These are phyloP conservation scores for Ateles fusciceps DNA, from an alignment of 2,797 vertebrate genomes.

Conservation along the genomic window DNA sequence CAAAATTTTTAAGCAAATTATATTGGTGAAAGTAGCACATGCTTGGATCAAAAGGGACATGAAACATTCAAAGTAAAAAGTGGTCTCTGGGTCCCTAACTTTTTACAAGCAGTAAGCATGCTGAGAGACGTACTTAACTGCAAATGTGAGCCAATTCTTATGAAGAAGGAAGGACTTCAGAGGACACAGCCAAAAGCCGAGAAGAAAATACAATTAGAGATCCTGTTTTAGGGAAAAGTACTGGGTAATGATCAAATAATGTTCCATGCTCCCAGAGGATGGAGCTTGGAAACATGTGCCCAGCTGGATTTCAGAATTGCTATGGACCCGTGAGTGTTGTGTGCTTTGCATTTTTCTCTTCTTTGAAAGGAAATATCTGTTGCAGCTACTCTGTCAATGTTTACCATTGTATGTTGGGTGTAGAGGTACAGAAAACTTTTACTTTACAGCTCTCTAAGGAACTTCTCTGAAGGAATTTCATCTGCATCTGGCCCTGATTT, in stretches of 20 bases:
- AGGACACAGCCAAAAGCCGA: background rate
- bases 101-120: background rate
- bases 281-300: background rate
- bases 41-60: background rate
- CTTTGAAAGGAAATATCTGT: background rate
- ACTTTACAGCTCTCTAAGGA: background rate
- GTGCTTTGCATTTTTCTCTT: background rate
- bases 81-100: background rate
- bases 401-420: accelerated
- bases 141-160: background rate
- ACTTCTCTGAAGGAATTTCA: background rate
- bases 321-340: accelerated
- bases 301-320: background rate
- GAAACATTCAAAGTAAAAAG: background rate
- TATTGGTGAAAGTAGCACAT: background rate
- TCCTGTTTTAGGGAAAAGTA: background rate
- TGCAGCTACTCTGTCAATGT: background rate
- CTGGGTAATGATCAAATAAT: background rate
- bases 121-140: background rate
- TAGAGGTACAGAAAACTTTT: background rate
- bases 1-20: background rate
- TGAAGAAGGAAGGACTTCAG: background rate
- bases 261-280: background rate
- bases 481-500: background rate
- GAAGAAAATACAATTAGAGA: background rate